These are phyloP conservation scores for Epinotia brunnichana DNA, from an alignment of 2,888 invertebrate species.

Conservation along the genomic window DNA sequence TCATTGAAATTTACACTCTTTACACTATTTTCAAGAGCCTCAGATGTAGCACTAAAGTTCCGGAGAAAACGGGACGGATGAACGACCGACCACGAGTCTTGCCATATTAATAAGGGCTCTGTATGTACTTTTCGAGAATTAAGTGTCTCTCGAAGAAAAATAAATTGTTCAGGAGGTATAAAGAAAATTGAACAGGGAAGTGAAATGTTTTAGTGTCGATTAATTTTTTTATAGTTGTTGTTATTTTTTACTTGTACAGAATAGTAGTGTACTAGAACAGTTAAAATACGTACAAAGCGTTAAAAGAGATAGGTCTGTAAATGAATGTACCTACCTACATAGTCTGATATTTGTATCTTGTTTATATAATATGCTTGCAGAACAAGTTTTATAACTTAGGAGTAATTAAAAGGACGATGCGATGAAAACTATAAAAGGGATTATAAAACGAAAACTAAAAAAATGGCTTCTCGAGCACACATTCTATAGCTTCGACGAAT, in stretches of 20 bases:
- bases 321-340: no score
- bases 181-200: neutral
- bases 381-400: no score
- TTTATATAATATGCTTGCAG: neutral
- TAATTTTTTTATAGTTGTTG: no score
- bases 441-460: no score
- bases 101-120: constrained; percentile 8
- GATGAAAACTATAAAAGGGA: constrained; percentile 8
- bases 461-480: no score
- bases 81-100: neutral
- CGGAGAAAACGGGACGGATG: constrained; percentile 14
- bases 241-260: no score
- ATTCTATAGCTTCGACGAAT: no score
- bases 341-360: no score
- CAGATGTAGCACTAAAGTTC: constrained; percentile 16
- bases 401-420: neutral
- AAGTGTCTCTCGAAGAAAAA: constrained; percentile 1
- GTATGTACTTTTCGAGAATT: neutral
- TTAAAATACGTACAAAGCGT: no score
- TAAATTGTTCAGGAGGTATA: neutral
- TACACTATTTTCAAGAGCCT: neutral
- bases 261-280: no score
- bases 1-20: neutral
- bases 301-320: no score
- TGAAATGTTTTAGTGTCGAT: no score